Conservation (phyloP, 2,113 vertebrate species). For the Tylochromis polylepis region DNA sequence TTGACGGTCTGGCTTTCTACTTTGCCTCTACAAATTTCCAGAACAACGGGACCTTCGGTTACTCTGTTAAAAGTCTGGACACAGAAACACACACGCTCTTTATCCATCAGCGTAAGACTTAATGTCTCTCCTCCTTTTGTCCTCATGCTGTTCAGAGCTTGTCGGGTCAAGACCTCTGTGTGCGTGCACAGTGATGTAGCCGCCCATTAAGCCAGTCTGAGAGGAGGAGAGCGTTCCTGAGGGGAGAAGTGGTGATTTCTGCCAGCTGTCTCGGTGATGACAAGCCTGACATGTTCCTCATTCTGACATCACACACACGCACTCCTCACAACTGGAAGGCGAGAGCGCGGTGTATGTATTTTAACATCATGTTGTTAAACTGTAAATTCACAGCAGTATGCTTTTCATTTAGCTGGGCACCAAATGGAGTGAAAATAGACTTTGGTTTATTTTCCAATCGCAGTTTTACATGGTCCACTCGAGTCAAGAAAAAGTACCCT, state of each 20-base stretch:
- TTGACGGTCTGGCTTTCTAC: conserved; percentile 71
- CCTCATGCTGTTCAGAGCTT: conserved; percentile 4
- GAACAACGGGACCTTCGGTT: conserved; percentile 42
- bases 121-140: conserved; percentile 34
- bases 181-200: not conserved
- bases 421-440: not conserved
- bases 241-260: conserved; percentile 37
- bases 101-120: conserved; percentile 59
- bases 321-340: not conserved
- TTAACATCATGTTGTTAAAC: not conserved
- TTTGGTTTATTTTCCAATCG: not conserved
- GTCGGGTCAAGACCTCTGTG: not conserved
- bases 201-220: not conserved
- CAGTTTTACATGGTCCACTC: not conserved
- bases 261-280: conserved; percentile 37
- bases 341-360: not conserved
- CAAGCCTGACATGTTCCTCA: conserved; percentile 28
- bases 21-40: conserved; percentile 67
- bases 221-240: conserved; percentile 18
- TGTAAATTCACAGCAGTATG: not conserved
- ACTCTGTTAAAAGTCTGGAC: conserved; percentile 52
- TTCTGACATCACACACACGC: conserved; percentile 29
- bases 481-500: not conserved
- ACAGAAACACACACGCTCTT: conserved; percentile 54
- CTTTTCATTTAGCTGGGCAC: not conserved